Percentiles rank a stretch among this genome's conserved stretches.
Conservation (phyloP, 2,888 invertebrate species). For the Mylabris sibirica region DNA sequence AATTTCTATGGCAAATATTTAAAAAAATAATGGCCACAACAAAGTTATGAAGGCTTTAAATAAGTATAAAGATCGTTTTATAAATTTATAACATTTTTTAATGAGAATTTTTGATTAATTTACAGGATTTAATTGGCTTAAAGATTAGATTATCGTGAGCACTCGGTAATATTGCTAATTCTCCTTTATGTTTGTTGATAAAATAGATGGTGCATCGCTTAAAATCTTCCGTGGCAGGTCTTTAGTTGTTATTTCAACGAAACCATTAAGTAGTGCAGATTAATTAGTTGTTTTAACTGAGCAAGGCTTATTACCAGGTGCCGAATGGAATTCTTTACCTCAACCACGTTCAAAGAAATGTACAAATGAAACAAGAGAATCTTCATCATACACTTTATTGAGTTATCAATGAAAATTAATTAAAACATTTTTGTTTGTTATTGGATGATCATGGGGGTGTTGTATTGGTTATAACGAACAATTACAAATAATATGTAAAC, state of each 20-base stretch:
- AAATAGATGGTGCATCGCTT: constrained; percentile 66
- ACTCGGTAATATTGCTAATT: constrained; percentile 92
- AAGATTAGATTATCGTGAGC: constrained; percentile 92
- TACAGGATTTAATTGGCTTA: constrained; percentile 81
- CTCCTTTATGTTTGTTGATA: constrained; percentile 86
- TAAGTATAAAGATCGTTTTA: too few relatives aligned
- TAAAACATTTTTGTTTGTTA: constrained; percentile 62
- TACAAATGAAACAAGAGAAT: constrained; percentile 49
- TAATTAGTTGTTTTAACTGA: constrained; percentile 92
- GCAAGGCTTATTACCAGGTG: constrained; percentile 79
- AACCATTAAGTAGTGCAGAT: constrained; percentile 94
- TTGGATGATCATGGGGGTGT: constrained; percentile 64
- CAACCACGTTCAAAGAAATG: constrained; percentile 45
- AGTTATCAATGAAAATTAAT: constrained; percentile 67
- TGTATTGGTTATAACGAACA: constrained; percentile 68
- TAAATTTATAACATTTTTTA: too few relatives aligned
- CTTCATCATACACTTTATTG: constrained; percentile 58
- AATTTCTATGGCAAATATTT: constrained; percentile 89
- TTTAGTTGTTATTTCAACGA: constrained; percentile 86
- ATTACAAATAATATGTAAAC: constrained; percentile 59
- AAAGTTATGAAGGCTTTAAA: constrained; percentile 82
- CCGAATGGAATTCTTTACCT: constrained; percentile 77
- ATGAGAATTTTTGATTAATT: constrained; percentile 20
- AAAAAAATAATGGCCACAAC: constrained; percentile 77
- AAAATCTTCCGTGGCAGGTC: constrained; percentile 74